These are phyloP conservation scores for Salticus scenicus DNA, from an alignment of 2,888 invertebrate species.

Conservation along the genomic window DNA sequence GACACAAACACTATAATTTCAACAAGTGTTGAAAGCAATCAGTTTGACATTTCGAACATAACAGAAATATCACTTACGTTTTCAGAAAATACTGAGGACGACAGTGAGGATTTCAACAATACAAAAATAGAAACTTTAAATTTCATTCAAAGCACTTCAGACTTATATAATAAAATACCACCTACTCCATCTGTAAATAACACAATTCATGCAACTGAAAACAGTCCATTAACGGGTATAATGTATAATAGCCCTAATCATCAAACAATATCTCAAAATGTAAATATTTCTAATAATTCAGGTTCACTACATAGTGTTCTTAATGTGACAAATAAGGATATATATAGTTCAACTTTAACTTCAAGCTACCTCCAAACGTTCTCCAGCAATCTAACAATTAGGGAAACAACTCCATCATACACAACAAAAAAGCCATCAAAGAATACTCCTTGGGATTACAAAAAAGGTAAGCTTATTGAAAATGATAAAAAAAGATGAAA, in stretches of 20 bases:
- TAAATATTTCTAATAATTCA: background rate
- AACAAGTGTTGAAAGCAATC: too few species aligned
- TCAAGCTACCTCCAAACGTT: too few species aligned
- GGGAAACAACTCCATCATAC: too few species aligned
- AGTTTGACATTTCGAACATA: too few species aligned
- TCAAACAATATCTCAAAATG: background rate
- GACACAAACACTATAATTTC: too few species aligned
- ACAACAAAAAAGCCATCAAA: background rate
- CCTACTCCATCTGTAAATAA: background rate
- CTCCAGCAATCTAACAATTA: background rate
- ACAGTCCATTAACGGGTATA: background rate
- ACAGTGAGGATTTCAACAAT: too few species aligned
- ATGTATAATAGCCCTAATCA: background rate
- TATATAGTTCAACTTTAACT: too few species aligned
- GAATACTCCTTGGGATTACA: constrained; percentile 35
- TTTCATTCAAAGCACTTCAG: background rate
- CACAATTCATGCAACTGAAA: background rate
- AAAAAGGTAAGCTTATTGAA: constrained; percentile 56
- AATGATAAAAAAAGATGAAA: too few species aligned
- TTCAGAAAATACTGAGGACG: too few species aligned
- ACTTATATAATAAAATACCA: background rate
- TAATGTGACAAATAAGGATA: too few species aligned
- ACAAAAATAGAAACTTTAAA: background rate
- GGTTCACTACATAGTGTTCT: background rate
- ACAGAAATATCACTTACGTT: too few species aligned